Conservation (phyloP, 1,140 invertebrate genomes). For the Drosophila sechellia region DNA sequence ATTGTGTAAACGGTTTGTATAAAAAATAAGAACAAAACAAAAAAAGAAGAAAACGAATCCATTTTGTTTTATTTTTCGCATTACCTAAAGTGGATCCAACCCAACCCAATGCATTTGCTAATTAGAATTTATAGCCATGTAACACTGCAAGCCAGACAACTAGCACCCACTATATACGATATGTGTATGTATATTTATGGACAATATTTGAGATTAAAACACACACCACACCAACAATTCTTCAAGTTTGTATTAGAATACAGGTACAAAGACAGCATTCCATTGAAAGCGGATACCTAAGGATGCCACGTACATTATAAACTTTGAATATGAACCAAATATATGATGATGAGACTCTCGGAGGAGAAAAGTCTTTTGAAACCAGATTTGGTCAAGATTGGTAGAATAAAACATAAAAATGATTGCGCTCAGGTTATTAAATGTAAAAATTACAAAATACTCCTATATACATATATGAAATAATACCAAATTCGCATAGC, state of each 20-base stretch:
- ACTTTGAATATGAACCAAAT: conserved; percentile 23
- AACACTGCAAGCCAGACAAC: conserved; percentile 23
- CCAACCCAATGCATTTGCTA: conserved; percentile 59
- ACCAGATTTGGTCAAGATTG: conserved; percentile 26
- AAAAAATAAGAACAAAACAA: conserved; percentile 52
- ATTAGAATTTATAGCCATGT: conserved; percentile 57
- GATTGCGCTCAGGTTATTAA: conserved; percentile 78
- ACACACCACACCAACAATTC: conserved; percentile 12
- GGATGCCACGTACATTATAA: conserved; percentile 4
- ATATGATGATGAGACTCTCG: conserved; percentile 26
- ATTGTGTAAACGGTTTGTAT: conserved; percentile 57
- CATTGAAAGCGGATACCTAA: not conserved
- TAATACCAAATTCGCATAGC: conserved; percentile 36
- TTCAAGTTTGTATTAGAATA: conserved; percentile 48
- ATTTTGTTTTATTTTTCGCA: conserved; percentile 44
- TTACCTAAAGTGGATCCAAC: conserved; percentile 46
- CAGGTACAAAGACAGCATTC: conserved; percentile 45
- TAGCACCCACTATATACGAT: conserved; percentile 33
- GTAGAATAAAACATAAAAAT: conserved; percentile 46
- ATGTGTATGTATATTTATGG: conserved; percentile 60
- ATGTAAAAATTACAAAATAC: conserved; percentile 37
- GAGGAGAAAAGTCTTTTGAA: conserved; percentile 28
- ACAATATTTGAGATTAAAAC: conserved; percentile 70
- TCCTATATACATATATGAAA: conserved; percentile 46
- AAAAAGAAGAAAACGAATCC: conserved; percentile 50